These are phyloP conservation scores for Herpetotheres cachinnans DNA, from an alignment of 2,113 vertebrate species.

Conservation along the genomic window DNA sequence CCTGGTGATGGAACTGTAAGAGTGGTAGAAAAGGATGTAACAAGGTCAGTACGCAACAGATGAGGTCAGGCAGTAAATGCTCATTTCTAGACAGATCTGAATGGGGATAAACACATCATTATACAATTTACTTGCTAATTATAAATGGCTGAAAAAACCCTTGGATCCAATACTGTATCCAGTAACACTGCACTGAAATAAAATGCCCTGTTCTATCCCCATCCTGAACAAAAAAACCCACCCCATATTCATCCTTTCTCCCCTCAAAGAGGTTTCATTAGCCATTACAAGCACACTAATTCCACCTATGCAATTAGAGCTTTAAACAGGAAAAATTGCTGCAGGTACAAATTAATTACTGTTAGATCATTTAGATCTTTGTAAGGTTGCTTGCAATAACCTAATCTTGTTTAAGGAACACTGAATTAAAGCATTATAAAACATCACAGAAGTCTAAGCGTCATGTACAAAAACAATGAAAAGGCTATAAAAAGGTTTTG, in stretches of 20 bases:
- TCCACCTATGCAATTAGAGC: neutral
- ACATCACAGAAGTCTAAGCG: neutral
- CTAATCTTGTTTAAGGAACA: neutral
- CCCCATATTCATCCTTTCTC: neutral
- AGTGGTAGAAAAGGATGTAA: neutral
- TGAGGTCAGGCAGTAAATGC: neutral
- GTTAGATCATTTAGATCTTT: neutral
- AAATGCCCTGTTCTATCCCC: neutral
- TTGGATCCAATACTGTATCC: neutral
- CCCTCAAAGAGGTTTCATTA: neutral
- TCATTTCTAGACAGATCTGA: neutral
- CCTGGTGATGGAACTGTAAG: constrained; percentile 88
- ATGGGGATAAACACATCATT: neutral
- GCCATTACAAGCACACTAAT: neutral
- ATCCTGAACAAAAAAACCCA: neutral
- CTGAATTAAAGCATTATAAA: neutral
- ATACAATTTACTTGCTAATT: neutral
- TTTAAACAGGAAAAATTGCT: neutral
- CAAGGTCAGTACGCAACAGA: neutral
- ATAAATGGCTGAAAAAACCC: neutral
- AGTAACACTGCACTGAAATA: neutral
- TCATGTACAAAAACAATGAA: neutral
- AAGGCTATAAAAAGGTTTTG: neutral
- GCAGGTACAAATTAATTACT: neutral
- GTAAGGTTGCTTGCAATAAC: neutral